Base-by-base conservation (phyloP, 2,888 invertebrate genomes). In the Cosmia trapezina region DNA sequence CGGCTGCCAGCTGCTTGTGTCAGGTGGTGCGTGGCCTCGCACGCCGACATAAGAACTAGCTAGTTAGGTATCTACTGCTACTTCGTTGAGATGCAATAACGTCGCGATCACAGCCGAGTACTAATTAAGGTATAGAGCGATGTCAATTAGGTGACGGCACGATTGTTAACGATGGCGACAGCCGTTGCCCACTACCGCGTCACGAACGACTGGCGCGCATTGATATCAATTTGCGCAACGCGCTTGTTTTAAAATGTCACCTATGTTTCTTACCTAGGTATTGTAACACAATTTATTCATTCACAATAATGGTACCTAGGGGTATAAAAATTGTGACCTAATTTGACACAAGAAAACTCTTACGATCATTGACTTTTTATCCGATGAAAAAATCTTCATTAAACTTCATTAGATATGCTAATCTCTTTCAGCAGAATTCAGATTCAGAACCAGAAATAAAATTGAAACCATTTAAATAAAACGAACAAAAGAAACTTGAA, bases 1-100 rank as follows among this genome's bases (percentile, higher is more conserved):
- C 94, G 94, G 93, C 93, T 89, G 94, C 92, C 95, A 95, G 94
- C 95, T 95, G 95, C 91, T 92, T 89, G 89, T 91, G 94, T 95
- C 95, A 95, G 95, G 94, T 95, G 95, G 93, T 93, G 90, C 88
- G 93, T 91, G 93, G 92, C 93, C 93, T 93, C 91, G 93, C 88
- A 83, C 90, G 89, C 88, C 89, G 86, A 90, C 90, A 89, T 90
- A 91, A 90, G 88, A 87, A 88, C 87, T 87, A 80, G 64, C 87
- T 86, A 81, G 73, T 73, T 73, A 86, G 78, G 76, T 82, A 81
- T 69, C 70, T 80, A 80, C 71, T 74, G 80, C 70, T 70, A 73
- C 66, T 67, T 75, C 70, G 73, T 70, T 72, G 73, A 83, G 83
- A 75, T 83, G 79, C 70, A 80, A 83, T 83, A 82, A 83, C 71